A percentile compares a stretch with the other conserved stretches of the same genome.
phyloP scores from a whole-genome alignment of 2,888 invertebrate species.

The Mesoligia furuncula region DNA sequence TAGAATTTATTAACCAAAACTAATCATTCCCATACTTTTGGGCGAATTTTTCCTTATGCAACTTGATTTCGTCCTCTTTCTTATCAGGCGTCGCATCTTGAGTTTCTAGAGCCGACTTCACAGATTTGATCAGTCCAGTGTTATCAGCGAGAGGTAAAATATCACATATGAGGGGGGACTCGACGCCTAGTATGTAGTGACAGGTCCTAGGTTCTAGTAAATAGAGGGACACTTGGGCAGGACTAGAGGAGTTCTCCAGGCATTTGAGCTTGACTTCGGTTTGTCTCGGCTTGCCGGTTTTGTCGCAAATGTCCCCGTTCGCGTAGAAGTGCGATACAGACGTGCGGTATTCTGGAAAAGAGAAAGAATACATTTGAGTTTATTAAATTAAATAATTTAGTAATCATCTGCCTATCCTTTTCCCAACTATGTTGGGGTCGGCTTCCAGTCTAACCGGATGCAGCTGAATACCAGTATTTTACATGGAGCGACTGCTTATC shows the following conservation, averaged over 20 bases:
- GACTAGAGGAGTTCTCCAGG: slow-evolving; percentile 92
- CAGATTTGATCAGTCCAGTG: slow-evolving; percentile 91
- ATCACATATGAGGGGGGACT: slow-evolving; percentile 97
- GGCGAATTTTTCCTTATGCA: slow-evolving; percentile 67
- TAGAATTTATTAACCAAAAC: slow-evolving; percentile 56
- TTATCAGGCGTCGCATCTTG: slow-evolving; percentile 65
- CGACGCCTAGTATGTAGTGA: slow-evolving; percentile 98
- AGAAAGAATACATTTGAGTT: background rate
- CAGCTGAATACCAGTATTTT: no score
- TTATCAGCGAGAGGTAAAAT: slow-evolving; percentile 95
- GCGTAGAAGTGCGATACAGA: slow-evolving; percentile 97
- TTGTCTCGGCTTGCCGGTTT: slow-evolving; percentile 94
- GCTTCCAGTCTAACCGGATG: no score
- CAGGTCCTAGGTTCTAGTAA: slow-evolving; percentile 97
- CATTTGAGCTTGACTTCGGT: slow-evolving; percentile 97
- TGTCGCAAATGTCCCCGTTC: slow-evolving; percentile 96
- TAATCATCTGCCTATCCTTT: background rate
- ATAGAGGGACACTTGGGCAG: slow-evolving; percentile 96
- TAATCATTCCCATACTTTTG: slow-evolving; percentile 80
- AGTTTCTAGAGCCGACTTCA: slow-evolving; percentile 64
- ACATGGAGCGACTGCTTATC: no score
- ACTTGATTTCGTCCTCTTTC: slow-evolving; percentile 70
- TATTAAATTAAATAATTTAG: background rate
- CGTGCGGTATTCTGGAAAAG: slow-evolving; percentile 88
- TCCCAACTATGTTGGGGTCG: no score